phyloP scores from a whole-genome alignment of 1,140 invertebrate genomes.

The Calliopsis andreniformis region DNA sequence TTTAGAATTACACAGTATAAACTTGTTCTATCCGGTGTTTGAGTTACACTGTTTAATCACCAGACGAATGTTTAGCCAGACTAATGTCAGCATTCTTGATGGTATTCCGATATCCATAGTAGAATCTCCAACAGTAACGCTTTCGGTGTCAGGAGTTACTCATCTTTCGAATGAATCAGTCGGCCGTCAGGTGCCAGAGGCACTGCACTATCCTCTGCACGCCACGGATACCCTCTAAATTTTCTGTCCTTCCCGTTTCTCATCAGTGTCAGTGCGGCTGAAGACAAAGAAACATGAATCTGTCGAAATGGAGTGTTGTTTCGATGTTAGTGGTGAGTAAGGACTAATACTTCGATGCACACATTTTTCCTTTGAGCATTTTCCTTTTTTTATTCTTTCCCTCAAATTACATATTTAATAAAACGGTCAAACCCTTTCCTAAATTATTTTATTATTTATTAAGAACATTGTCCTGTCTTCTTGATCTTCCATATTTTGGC shows the following conservation, averaged over 20 bases:
- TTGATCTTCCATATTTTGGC: no score
- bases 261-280: not conserved
- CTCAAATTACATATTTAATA: no score
- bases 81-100: slow-evolving; percentile 57
- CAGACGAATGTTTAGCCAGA: slow-evolving; percentile 47
- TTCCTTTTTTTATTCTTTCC: no score
- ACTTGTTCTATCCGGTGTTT: slow-evolving; percentile 40
- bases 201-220: not conserved
- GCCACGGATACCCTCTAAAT: slow-evolving; percentile 25
- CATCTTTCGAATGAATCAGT: slow-evolving; percentile 53
- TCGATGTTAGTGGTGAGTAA: slow-evolving; percentile 17
- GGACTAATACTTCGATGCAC: not conserved
- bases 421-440: no score
- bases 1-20: slow-evolving; percentile 49
- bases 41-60: slow-evolving; percentile 54
- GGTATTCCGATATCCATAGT: slow-evolving; percentile 24
- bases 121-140: slow-evolving; percentile 1
- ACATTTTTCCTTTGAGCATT: not conserved
- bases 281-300: slow-evolving; percentile 21
- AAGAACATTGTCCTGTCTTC: no score
- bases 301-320: slow-evolving; percentile 20
- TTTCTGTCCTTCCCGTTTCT: not conserved
- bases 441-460: no score
- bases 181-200: slow-evolving; percentile 27
- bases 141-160: slow-evolving; percentile 14